These are phyloP conservation scores for Eupeodes luniger DNA, from an alignment of 2,888 invertebrate genomes.

Conservation along the genomic window DNA sequence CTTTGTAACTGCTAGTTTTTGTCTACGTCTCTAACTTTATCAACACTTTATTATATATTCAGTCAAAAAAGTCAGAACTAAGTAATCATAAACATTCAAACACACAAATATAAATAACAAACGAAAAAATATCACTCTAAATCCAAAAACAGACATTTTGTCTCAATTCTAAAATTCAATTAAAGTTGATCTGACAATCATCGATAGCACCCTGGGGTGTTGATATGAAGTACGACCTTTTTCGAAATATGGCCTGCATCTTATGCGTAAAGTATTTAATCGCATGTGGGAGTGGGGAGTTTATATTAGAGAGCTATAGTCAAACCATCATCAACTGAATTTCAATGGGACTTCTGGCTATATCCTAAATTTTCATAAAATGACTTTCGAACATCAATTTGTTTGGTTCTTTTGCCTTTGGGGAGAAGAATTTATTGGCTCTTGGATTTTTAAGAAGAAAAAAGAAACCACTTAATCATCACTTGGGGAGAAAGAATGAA, in stretches of 20 bases:
- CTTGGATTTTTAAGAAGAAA: conserved; percentile 52
- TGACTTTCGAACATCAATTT: conserved; percentile 65
- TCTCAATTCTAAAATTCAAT: conserved; percentile 68
- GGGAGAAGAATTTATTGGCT: conserved; percentile 66
- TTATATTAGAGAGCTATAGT: neutral
- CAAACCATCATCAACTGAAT: conserved; percentile 22
- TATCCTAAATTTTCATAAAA: neutral
- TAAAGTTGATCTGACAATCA: conserved; percentile 69
- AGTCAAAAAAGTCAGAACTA: conserved; percentile 21
- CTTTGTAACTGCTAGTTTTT: conserved; percentile 14
- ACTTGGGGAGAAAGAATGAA: conserved; percentile 55
- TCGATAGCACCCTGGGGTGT: conserved; percentile 74
- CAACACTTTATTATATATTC: conserved; percentile 37
- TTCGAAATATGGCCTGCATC: conserved; percentile 62
- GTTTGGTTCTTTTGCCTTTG: conserved; percentile 44
- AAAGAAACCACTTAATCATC: conserved; percentile 64
- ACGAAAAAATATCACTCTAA: conserved; percentile 38
- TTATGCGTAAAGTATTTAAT: neutral
- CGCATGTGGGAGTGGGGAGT: conserved; percentile 23
- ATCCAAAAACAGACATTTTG: conserved; percentile 67
- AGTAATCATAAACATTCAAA: conserved; percentile 27
- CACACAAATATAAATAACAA: neutral
- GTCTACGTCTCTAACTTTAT: conserved; percentile 28
- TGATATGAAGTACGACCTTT: conserved; percentile 71
- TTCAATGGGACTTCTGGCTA: conserved; percentile 22